Evolutionary conservation across 2,888 invertebrate species (phyloP).

Genomic region (Rhagonycha fulva): DNA sequence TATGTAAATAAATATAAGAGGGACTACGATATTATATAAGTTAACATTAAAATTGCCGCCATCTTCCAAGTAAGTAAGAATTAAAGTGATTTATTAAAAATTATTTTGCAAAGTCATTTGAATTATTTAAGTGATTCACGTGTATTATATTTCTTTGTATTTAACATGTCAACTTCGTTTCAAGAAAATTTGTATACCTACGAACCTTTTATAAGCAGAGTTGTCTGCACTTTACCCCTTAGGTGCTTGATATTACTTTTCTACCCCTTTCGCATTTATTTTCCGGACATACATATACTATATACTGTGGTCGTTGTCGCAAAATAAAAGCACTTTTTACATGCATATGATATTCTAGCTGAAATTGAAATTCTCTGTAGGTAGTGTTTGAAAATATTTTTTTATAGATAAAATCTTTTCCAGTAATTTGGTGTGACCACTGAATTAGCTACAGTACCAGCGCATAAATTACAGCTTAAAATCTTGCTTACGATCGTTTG

Average conservation of each 20-base stretch:
- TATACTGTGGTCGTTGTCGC: not conserved
- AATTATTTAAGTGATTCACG: slow-evolving; percentile 43
- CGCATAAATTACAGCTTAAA: too few relatives aligned
- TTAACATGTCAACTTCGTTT: slow-evolving; percentile 20
- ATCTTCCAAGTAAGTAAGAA: slow-evolving; percentile 43
- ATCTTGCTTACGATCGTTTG: too few relatives aligned
- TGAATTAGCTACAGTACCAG: too few relatives aligned
- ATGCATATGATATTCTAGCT: not conserved
- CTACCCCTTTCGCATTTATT: slow-evolving; percentile 6
- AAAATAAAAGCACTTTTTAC: slow-evolving; percentile 2
- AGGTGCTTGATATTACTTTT: slow-evolving; percentile 9
- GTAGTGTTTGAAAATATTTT: not conserved
- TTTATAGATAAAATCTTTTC: not conserved
- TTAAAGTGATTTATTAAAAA: slow-evolving; percentile 43
- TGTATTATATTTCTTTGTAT: slow-evolving; percentile 30
- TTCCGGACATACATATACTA: not conserved
- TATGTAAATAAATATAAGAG: not conserved
- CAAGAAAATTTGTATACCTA: slow-evolving; percentile 12
- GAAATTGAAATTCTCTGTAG: slow-evolving; percentile 2
- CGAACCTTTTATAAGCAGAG: slow-evolving; percentile 10
- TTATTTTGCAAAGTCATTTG: slow-evolving; percentile 45
- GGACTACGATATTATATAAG: slow-evolving; percentile 17
- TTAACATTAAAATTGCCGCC: slow-evolving; percentile 41
- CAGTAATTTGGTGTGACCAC: too few relatives aligned
- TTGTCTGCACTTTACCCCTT: slow-evolving; percentile 6